phyloP scores from a whole-genome alignment of 2,797 vertebrate species.

The Chrosomus eos region DNA sequence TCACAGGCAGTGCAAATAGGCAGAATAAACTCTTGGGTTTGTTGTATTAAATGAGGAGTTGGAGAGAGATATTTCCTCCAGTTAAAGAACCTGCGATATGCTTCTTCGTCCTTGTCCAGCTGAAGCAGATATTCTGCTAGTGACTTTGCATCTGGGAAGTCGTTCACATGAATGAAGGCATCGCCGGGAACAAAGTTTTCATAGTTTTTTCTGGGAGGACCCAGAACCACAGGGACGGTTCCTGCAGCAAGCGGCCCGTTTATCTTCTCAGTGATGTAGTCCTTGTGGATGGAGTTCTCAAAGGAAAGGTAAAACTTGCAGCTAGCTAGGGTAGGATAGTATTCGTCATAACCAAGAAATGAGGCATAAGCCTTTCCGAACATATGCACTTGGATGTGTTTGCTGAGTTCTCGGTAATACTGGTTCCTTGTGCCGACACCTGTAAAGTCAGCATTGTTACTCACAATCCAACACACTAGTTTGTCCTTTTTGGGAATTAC shows the following conservation, averaged over 20 bases:
- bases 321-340: slow-evolving; percentile 84
- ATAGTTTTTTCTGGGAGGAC: slow-evolving; percentile 87
- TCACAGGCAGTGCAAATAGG: slow-evolving; percentile 86
- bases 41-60: slow-evolving; percentile 58
- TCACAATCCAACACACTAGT: slow-evolving; percentile 89
- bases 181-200: slow-evolving; percentile 85
- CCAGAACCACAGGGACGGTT: slow-evolving; percentile 86
- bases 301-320: slow-evolving; percentile 92
- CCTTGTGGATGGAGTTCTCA: slow-evolving; percentile 88
- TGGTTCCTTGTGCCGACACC: slow-evolving; percentile 45
- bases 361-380: slow-evolving; percentile 80
- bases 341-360: slow-evolving; percentile 78
- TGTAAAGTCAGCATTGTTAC: slow-evolving; percentile 74
- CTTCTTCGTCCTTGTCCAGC: slow-evolving; percentile 80
- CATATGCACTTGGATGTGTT: slow-evolving; percentile 82
- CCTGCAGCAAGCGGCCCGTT: slow-evolving; percentile 85
- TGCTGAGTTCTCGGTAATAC: slow-evolving; percentile 83
- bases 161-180: slow-evolving; percentile 89
- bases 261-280: slow-evolving; percentile 90
- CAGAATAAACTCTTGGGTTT: slow-evolving; percentile 79
- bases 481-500: slow-evolving; percentile 84
- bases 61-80: slow-evolving; percentile 84
- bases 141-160: slow-evolving; percentile 84
- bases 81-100: slow-evolving; percentile 84
- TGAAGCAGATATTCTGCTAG: slow-evolving; percentile 82